Evolutionary conservation across 2,113 vertebrate genomes (phyloP).

Genomic region (Calidris pugnax): DNA sequence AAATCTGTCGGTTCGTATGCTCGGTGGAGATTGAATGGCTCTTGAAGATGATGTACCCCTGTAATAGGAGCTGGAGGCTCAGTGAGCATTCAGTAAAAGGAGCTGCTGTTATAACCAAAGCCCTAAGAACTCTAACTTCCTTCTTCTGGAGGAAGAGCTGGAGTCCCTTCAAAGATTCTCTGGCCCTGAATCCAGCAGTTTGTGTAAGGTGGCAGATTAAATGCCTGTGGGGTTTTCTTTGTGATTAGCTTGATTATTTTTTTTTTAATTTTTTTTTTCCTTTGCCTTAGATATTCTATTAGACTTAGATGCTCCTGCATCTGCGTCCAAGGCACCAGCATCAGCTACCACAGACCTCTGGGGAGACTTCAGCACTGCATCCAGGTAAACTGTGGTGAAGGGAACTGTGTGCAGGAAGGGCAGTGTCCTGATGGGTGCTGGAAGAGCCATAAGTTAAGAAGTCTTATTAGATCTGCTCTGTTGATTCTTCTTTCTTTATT

Average conservation of each 20-base stretch:
- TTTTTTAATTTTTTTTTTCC: too few species aligned
- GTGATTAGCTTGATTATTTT: not conserved
- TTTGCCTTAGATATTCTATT: constrained; percentile 74
- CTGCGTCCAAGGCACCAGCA: constrained; percentile 58
- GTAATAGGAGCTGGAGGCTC: not conserved
- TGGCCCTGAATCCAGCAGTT: not conserved
- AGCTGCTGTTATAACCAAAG: not conserved
- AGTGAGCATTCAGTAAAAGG: not conserved
- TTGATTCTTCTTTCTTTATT: constrained; percentile 53
- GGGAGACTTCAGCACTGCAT: constrained; percentile 90
- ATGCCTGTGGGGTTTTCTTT: not conserved
- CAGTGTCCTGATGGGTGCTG: not conserved
- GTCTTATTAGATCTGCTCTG: not conserved
- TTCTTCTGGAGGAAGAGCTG: not conserved
- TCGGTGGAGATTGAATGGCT: not conserved
- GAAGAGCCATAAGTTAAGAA: not conserved
- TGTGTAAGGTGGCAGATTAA: not conserved
- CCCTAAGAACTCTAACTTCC: not conserved
- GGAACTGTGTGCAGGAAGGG: not conserved
- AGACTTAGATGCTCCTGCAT: constrained; percentile 76
- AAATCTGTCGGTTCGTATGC: not conserved
- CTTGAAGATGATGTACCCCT: not conserved
- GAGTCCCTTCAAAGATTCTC: not conserved
- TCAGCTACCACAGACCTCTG: constrained; percentile 83
- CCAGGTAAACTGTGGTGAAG: constrained; percentile 78